Percentiles rank a stretch among this genome's conserved stretches.
Evolutionary conservation across 2,888 invertebrate species (phyloP).

Genomic region (Pasiphila rectangulata): DNA sequence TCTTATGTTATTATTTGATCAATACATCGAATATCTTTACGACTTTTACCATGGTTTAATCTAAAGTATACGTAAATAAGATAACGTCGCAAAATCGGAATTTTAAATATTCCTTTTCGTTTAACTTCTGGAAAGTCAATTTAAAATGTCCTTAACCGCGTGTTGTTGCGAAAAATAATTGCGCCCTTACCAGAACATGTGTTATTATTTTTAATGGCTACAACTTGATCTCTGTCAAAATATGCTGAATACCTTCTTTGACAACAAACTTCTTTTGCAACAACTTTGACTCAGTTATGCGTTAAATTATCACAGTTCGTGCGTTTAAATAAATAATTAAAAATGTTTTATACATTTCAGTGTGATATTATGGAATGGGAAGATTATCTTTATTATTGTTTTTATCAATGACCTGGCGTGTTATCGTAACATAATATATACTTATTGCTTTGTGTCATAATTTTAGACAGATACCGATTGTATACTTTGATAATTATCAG

Average conservation of each 20-base stretch:
- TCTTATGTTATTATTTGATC: background rate
- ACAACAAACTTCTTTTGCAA: background rate
- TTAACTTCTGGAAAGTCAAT: conserved; percentile 2
- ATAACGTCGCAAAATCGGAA: conserved; percentile 22
- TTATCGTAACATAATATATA: too few relatives aligned
- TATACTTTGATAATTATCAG: background rate
- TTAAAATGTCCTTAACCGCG: conserved; percentile 8
- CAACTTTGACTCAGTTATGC: background rate
- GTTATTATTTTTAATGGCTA: conserved; percentile 7
- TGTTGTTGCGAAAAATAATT: conserved; percentile 5
- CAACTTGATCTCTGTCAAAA: background rate
- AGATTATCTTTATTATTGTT: too few relatives aligned
- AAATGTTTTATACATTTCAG: too few relatives aligned
- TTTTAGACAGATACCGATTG: background rate
- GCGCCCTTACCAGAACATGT: background rate
- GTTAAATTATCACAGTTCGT: background rate
- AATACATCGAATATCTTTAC: conserved; percentile 31
- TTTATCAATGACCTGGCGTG: too few relatives aligned
- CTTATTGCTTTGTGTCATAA: too few relatives aligned
- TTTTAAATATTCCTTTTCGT: background rate
- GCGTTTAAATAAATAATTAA: too few relatives aligned
- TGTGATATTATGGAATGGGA: too few relatives aligned
- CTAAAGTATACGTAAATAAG: conserved; percentile 36
- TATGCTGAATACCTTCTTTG: background rate
- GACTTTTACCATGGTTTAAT: conserved; percentile 36